Evolutionary conservation across 2,888 invertebrate species (phyloP).

Genomic region (Vannuccia rotundouncinata): DNA sequence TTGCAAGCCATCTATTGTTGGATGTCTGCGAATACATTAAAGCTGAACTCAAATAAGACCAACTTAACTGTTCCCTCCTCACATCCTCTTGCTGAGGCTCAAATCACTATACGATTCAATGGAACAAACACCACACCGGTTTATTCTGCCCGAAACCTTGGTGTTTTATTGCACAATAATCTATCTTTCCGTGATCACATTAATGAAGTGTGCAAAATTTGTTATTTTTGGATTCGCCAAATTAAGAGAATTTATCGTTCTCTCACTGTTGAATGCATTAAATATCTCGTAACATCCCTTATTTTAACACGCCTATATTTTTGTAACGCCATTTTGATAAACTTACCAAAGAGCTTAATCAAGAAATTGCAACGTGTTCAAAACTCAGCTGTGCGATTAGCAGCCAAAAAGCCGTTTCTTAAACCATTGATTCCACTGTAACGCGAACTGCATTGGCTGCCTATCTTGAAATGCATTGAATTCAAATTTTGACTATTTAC

Average conservation of each 20-base stretch:
- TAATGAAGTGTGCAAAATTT: too few species aligned
- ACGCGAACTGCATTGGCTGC: too few species aligned
- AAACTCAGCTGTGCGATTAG: too few species aligned
- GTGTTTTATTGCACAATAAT: not conserved
- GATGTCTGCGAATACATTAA: slow-evolving; percentile 15
- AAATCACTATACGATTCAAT: slow-evolving; percentile 21
- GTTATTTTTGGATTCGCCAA: too few species aligned
- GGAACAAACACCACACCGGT: not conserved
- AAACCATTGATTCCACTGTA: not conserved
- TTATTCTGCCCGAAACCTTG: slow-evolving; percentile 8
- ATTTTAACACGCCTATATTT: not conserved
- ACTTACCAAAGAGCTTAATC: not conserved
- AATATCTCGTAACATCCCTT: not conserved
- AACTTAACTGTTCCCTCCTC: slow-evolving; percentile 7
- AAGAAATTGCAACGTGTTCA: not conserved
- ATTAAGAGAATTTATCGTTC: not conserved
- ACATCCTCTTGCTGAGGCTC: slow-evolving; percentile 17
- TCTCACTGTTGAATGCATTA: not conserved
- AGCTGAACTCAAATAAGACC: slow-evolving; percentile 5
- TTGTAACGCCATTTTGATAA: not conserved
- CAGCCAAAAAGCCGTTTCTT: slow-evolving; percentile 7
- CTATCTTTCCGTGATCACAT: not conserved
- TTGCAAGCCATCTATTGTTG: slow-evolving; percentile 11
- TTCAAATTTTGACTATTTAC: not conserved
- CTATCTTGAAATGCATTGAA: too few species aligned